Evolutionary conservation across 1,140 invertebrate genomes (phyloP).

Genomic region (Limonius californicus): DNA sequence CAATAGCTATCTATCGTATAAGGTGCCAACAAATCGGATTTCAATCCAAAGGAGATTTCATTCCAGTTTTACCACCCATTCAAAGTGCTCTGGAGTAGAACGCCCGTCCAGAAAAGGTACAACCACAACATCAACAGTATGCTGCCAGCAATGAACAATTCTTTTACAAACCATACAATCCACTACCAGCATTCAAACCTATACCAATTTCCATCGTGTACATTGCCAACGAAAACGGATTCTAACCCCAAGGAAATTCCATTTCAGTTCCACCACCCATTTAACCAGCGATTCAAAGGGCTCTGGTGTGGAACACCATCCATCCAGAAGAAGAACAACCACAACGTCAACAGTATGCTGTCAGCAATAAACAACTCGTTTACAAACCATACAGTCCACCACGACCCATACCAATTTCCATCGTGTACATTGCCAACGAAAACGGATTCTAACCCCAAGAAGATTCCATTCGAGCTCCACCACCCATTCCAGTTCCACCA

Average conservation of each 20-base stretch:
- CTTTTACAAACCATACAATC: background rate
- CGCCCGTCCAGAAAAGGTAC: slow-evolving; percentile 38
- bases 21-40: slow-evolving; percentile 54
- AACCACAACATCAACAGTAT: background rate
- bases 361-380: background rate
- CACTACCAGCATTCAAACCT: background rate
- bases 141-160: background rate
- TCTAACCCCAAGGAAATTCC: slow-evolving; percentile 49
- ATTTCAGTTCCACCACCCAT: slow-evolving; percentile 57
- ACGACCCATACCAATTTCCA: slow-evolving; percentile 41
- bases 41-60: slow-evolving; percentile 49
- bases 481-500: slow-evolving; percentile 58
- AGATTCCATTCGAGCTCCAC: too few relatives aligned
- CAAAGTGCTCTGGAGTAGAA: slow-evolving; percentile 43
- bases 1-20: slow-evolving; percentile 50
- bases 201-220: slow-evolving; percentile 49
- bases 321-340: slow-evolving; percentile 35
- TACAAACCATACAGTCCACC: background rate
- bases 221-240: slow-evolving; percentile 55
- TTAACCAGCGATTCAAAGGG: slow-evolving; percentile 41
- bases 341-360: background rate
- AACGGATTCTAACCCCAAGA: slow-evolving; percentile 52
- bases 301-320: slow-evolving; percentile 42
- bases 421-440: slow-evolving; percentile 55
- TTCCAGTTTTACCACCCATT: slow-evolving; percentile 57